Evolutionary conservation across 2,113 vertebrate genomes (phyloP), one percentile per base, ranked within the genome.

Genomic region (Pygoscelis antarcticus): DNA sequence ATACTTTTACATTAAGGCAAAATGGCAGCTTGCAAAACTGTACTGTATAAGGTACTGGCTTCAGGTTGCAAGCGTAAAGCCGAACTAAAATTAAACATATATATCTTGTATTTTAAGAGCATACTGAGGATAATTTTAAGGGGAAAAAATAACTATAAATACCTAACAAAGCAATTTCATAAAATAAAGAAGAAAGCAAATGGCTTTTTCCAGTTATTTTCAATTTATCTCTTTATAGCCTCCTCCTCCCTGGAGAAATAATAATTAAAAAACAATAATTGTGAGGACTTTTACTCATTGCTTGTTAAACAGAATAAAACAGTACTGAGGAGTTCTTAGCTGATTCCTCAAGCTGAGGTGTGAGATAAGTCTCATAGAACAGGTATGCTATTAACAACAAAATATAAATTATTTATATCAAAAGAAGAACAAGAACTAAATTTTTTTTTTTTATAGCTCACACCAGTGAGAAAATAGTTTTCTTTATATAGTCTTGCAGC

Each of bases 221-320:
- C 27, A 72, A 71, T 97, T 92, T 94, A 78, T 95, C 49, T 93
- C 55, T 87, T 96, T 95, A 91, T 46, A 94, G 32, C 25, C 23
- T 72, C 40, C 32, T 69, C 21, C 29, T 86, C 62, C 42, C n/a
- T 80, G 36, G 87, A 81, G 87, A 83, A 60, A 64, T 76, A 86
- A 83, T 65, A 86, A 47, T 92, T 81, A 96, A 85, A 94, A 80
- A 70, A 10, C 20, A 82, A 78, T 75, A 86, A 78, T 68, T 58
- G 47, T 62, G 77, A 95, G 81, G 51, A 89, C 27, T 96, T 96
- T 52, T 46, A 76, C 54, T 97, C 80, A 91, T 83, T 47, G 52
- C 54, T 96, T 86, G 36, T 91, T 84, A 93, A 91, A 89, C 34
- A 90, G 85, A 92, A 83, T 52, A 87, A 88, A 94, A 57, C 44